A percentile compares a stretch with the other conserved stretches of the same genome.
These are phyloP conservation scores for Terrapene triunguis DNA, from an alignment of 2,113 vertebrate genomes.

Conservation along the genomic window DNA sequence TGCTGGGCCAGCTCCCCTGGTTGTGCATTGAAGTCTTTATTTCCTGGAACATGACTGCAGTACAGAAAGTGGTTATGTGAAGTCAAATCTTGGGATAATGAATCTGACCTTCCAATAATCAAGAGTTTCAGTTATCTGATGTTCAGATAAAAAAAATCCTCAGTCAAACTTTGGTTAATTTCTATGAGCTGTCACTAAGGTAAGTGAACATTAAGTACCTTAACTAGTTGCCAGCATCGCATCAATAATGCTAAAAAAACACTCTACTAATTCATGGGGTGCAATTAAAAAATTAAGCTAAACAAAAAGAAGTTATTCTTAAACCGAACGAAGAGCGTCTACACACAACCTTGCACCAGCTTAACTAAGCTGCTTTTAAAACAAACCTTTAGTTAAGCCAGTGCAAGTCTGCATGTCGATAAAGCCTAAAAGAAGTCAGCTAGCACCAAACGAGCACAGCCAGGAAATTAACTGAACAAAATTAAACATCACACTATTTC, in stretches of 20 bases:
- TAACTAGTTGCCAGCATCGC: neutral
- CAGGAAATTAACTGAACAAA: neutral
- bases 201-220: neutral
- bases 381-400: neutral
- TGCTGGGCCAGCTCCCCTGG: neutral
- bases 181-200: no score
- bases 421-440: neutral
- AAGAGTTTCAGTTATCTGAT: no score
- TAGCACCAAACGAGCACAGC: neutral
- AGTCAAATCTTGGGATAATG: neutral
- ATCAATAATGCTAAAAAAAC: neutral
- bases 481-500: neutral
- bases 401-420: accelerated
- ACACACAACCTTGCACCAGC: neutral
- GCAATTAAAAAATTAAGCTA: neutral
- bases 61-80: neutral
- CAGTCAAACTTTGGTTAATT: no score
- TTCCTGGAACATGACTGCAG: neutral
- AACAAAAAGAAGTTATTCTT: neutral
- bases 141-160: no score
- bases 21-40: neutral
- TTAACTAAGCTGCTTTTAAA: neutral
- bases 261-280: neutral
- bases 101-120: neutral
- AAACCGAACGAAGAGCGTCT: neutral